Conservation (phyloP, 2,888 invertebrate species). For the Heliconius sara region DNA sequence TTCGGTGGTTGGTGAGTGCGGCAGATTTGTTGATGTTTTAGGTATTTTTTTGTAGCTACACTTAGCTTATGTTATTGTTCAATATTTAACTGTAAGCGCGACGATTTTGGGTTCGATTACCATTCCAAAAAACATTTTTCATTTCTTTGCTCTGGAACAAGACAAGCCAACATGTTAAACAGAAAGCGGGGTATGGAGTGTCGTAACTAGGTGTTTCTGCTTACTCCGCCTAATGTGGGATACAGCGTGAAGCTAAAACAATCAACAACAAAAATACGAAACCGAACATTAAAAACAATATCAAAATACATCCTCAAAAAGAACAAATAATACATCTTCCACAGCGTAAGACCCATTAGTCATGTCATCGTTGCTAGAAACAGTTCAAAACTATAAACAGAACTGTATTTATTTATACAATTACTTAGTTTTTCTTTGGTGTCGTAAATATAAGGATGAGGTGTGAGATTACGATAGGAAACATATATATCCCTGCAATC, state of each 20-base stretch:
- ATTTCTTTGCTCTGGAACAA: not conserved
- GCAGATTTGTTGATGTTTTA: constrained; percentile 54
- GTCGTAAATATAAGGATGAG: constrained; percentile 42
- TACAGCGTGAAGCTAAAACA: no score
- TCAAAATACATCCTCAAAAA: constrained; percentile 57
- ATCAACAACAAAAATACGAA: not conserved
- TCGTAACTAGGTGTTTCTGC: no score
- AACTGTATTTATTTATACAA: constrained; percentile 40
- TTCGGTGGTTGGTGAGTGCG: constrained; percentile 67
- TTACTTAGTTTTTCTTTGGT: constrained; percentile 41
- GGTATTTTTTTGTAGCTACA: no score
- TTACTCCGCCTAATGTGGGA: no score
- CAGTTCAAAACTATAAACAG: constrained; percentile 31
- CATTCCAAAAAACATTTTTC: not conserved
- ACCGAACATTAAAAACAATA: not conserved
- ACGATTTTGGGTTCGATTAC: not conserved
- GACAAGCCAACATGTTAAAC: not conserved
- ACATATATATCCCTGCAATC: constrained; percentile 45
- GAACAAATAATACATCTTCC: constrained; percentile 24
- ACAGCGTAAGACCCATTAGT: constrained; percentile 27
- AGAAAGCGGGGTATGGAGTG: no score
- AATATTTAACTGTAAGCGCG: not conserved
- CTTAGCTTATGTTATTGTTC: no score
- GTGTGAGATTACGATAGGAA: constrained; percentile 43
- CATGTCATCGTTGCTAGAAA: constrained; percentile 33